Conservation (phyloP, 1,140 invertebrate species). For the Caligus rogercresseyi region DNA sequence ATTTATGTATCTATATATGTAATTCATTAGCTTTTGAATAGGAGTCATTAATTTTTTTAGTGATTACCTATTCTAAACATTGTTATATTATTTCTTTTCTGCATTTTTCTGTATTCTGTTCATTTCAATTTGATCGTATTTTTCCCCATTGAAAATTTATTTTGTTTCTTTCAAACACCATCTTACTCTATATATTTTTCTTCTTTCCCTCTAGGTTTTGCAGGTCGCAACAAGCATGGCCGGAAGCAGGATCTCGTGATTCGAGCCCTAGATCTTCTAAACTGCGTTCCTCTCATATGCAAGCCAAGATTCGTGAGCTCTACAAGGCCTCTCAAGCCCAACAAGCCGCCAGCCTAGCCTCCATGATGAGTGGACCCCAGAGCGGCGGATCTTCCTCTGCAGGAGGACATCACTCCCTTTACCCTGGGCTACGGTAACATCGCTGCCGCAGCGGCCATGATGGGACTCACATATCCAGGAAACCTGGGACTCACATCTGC, state of each 20-base stretch:
- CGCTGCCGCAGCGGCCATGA: constrained; percentile 1
- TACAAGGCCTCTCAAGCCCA: constrained; percentile 32
- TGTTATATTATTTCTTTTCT: too few species aligned
- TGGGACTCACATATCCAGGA: not conserved
- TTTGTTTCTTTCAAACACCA: too few species aligned
- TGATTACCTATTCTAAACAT: too few species aligned
- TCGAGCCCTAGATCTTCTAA: constrained; percentile 55
- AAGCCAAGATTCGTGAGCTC: constrained; percentile 62
- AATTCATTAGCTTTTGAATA: too few species aligned
- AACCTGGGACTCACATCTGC: not conserved
- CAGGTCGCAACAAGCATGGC: constrained; percentile 63
- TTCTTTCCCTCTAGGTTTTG: constrained; percentile 50
- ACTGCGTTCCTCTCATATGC: constrained; percentile 46
- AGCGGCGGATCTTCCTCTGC: not conserved
- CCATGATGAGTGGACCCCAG: not conserved
- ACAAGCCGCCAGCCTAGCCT: not conserved
- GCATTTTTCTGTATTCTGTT: too few species aligned
- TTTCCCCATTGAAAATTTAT: too few species aligned
- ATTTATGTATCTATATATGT: too few species aligned
- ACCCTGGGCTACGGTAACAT: not conserved
- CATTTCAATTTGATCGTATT: too few species aligned
- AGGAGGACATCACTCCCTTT: not conserved
- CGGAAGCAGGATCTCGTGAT: constrained; percentile 66
- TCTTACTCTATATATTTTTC: not conserved
- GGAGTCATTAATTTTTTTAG: too few species aligned